Conservation (phyloP, 2,888 invertebrate species). For the Zhuqinia jingwanae region DNA sequence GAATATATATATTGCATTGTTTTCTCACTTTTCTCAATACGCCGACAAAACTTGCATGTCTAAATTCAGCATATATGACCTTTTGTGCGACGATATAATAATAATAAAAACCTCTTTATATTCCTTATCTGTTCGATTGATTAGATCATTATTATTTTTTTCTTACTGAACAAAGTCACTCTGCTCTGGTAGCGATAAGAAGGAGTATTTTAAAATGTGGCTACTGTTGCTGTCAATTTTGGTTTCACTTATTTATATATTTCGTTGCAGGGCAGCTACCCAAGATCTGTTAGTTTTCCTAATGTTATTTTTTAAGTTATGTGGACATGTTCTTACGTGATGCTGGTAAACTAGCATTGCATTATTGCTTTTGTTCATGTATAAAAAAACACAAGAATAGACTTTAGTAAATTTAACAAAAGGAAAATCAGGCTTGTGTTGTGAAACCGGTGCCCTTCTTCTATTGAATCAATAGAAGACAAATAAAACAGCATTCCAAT, state of each 20-base stretch:
- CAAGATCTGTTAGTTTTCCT: conserved; percentile 22
- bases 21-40: background rate
- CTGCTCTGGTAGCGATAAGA: no score
- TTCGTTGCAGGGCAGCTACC: background rate
- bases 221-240: conserved; percentile 6
- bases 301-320: background rate
- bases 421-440: background rate
- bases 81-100: background rate
- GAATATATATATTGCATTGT: conserved; percentile 22
- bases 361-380: no score
- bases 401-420: no score
- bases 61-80: conserved; percentile 30
- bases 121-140: conserved; percentile 21
- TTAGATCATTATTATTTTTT: conserved; percentile 29
- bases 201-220: no score
- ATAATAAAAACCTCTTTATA: conserved; percentile 19
- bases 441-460: conserved; percentile 29
- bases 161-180: no score
- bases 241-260: conserved; percentile 11
- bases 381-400: no score
- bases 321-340: background rate
- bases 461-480: background rate
- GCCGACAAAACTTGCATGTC: conserved; percentile 36
- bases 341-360: no score
- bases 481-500: background rate